These are phyloP conservation scores for Tyrophagus putrescentiae DNA, from an alignment of 1,140 invertebrate species.

Conservation along the genomic window DNA sequence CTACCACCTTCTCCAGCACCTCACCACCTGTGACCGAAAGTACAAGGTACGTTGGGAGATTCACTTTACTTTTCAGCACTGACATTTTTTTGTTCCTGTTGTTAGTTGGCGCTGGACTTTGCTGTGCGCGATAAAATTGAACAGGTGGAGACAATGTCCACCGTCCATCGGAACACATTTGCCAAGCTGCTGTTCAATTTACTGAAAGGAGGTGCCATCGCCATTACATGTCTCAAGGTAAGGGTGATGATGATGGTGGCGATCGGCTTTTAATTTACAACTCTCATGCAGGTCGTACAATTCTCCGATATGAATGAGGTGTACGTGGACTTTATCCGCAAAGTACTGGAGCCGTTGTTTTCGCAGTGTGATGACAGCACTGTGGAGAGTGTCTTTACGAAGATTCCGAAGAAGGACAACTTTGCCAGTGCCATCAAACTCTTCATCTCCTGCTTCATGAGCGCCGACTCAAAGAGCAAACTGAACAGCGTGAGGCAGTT, in stretches of 20 bases:
- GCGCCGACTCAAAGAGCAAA: neutral
- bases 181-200: constrained; percentile 9
- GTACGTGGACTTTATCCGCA: constrained; percentile 16
- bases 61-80: neutral
- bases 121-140: constrained; percentile 21
- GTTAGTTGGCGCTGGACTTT: constrained; percentile 20
- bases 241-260: neutral
- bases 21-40: constrained; percentile 21
- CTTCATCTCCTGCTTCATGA: constrained; percentile 23
- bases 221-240: constrained; percentile 23
- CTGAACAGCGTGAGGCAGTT: constrained; percentile 1
- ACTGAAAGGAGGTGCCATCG: constrained; percentile 17
- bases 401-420: constrained; percentile 21
- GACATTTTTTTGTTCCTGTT: neutral
- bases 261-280: neutral
- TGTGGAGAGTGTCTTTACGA: constrained; percentile 14
- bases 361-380: neutral
- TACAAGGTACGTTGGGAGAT: constrained; percentile 17
- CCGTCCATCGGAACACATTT: neutral
- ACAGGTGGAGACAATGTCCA: neutral
- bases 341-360: constrained; percentile 7
- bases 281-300: constrained; percentile 8
- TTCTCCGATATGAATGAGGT: constrained; percentile 19
- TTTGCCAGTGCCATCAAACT: constrained; percentile 21
- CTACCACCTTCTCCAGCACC: constrained; percentile 19